Conservation (phyloP, 2,113 vertebrate species). For the Chionomys nivalis region DNA sequence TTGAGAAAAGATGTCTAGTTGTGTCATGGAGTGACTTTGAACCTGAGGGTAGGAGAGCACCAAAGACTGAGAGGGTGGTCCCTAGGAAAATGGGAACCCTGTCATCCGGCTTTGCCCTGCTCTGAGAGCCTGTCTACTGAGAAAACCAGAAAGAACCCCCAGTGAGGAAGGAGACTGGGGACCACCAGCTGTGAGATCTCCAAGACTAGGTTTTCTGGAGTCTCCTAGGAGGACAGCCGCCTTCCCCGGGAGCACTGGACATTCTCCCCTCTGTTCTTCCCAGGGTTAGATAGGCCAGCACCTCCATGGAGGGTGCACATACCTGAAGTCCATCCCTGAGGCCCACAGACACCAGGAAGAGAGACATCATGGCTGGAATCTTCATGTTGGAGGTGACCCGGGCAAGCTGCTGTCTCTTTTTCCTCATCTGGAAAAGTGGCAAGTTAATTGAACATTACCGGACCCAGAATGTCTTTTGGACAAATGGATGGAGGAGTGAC, state of each 20-base stretch:
- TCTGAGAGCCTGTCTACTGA: background rate
- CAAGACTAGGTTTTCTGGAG: background rate
- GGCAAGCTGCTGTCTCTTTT: constrained; percentile 31
- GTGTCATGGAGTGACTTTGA: background rate
- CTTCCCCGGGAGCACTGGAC: background rate
- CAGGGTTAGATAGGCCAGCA: background rate
- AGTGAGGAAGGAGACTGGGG: background rate
- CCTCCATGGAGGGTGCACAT: background rate
- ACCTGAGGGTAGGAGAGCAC: constrained; percentile 7
- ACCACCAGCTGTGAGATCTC: background rate
- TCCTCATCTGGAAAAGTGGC: constrained; percentile 71
- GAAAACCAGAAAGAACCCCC: background rate
- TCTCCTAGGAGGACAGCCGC: fast-evolving
- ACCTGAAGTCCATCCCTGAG: constrained; percentile 66
- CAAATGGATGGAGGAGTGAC: too few relatives aligned
- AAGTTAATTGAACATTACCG: background rate
- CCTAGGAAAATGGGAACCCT: background rate
- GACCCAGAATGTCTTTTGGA: background rate
- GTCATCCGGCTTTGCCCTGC: background rate
- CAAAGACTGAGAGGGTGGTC: background rate
- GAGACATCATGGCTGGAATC: constrained; percentile 30
- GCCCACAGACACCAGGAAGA: constrained; percentile 60
- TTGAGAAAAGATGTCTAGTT: constrained; percentile 21
- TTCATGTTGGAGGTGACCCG: constrained; percentile 47
- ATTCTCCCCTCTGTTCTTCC: background rate